A percentile compares a stretch with the other conserved stretches of the same genome.
phyloP scores from a whole-genome alignment of 2,888 invertebrate genomes.

The Chrysolina haemoptera region DNA sequence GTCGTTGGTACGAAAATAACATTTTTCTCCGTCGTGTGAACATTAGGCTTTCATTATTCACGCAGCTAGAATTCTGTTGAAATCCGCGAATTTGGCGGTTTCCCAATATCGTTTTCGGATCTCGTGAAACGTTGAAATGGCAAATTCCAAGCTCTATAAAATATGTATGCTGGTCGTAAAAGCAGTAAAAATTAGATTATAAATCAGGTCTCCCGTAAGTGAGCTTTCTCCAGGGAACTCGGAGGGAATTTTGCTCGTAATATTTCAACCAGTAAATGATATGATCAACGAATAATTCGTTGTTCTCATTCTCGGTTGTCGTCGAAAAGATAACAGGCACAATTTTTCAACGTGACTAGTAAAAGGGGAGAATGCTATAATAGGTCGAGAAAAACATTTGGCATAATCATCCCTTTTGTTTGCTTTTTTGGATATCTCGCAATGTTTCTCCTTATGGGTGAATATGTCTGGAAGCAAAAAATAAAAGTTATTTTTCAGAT shows the following conservation, averaged over 20 bases:
- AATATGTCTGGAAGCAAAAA: too few relatives aligned
- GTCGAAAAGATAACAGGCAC: neutral
- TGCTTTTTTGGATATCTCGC: too few relatives aligned
- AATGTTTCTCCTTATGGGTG: too few relatives aligned
- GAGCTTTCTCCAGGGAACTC: too few relatives aligned
- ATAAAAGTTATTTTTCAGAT: too few relatives aligned
- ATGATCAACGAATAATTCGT: neutral
- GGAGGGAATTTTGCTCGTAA: too few relatives aligned
- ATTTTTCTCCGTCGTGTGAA: neutral
- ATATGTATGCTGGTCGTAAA: too few relatives aligned
- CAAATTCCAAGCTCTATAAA: too few relatives aligned
- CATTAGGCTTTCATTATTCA: conserved; percentile 3
- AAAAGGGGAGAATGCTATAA: neutral
- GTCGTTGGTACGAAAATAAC: too few relatives aligned
- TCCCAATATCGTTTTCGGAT: neutral
- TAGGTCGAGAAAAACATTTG: neutral
- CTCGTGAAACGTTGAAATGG: neutral
- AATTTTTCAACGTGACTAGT: neutral
- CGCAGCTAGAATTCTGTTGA: neutral
- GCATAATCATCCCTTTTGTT: neutral
- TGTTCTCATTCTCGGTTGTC: neutral
- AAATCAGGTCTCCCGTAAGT: too few relatives aligned
- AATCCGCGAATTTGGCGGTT: neutral
- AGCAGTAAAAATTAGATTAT: too few relatives aligned
- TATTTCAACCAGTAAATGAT: too few relatives aligned